Percentiles rank a stretch among this genome's conserved stretches.
Conservation (phyloP, 2,797 vertebrate genomes). For the Microtus californicus region DNA sequence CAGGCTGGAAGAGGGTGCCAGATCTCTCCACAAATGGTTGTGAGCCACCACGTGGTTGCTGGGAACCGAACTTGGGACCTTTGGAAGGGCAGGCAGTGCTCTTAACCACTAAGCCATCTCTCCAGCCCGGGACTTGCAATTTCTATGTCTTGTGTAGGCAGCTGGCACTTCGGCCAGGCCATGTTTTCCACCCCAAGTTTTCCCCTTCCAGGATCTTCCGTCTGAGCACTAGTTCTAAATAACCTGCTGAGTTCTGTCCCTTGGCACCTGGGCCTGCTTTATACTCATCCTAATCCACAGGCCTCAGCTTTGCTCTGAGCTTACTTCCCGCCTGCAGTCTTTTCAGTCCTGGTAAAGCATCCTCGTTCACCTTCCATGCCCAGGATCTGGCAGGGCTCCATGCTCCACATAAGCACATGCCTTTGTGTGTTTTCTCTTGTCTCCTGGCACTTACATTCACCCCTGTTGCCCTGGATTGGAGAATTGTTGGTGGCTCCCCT, state of each 20-base stretch:
- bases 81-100: no score
- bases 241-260: neutral
- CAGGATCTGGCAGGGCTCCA: no score
- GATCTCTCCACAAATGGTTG: no score
- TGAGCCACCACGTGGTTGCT: no score
- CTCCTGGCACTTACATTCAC: neutral
- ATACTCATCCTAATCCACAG: neutral
- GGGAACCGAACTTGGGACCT: no score
- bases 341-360: neutral
- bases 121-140: neutral
- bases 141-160: neutral
- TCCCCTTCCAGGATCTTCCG: neutral
- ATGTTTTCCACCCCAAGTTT: neutral
- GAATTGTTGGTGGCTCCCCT: neutral
- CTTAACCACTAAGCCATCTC: no score
- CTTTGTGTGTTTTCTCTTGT: neutral
- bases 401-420: neutral
- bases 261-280: neutral
- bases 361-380: neutral
- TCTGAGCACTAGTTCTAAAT: neutral
- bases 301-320: neutral
- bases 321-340: neutral
- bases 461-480: fast-evolving
- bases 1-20: no score
- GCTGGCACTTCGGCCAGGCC: neutral